phyloP scores from a whole-genome alignment of 2,888 invertebrate genomes.

The Lysandra bellargus region DNA sequence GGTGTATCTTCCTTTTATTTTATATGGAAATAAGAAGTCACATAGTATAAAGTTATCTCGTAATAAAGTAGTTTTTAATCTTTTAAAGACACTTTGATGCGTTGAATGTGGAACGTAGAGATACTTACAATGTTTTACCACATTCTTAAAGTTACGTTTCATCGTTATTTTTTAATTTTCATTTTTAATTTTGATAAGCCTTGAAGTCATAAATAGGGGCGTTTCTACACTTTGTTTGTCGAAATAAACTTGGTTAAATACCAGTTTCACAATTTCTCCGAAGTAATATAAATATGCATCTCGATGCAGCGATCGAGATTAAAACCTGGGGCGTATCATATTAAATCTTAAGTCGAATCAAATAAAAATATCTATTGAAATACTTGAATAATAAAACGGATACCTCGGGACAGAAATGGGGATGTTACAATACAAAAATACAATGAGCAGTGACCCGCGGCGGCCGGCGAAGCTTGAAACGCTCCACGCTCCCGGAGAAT shows the following conservation, averaged over 20 bases:
- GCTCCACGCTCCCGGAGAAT: conserved; percentile 25
- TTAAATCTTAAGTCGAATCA: conserved; percentile 7
- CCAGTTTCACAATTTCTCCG: not conserved
- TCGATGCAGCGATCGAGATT: not conserved
- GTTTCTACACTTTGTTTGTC: not conserved
- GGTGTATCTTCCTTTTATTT: conserved; percentile 26
- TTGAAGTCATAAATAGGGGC: not conserved
- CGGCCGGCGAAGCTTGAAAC: conserved; percentile 37
- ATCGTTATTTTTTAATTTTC: not conserved
- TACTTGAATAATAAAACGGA: conserved; percentile 33
- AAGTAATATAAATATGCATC: not conserved
- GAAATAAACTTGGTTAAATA: not conserved
- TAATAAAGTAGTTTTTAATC: not conserved
- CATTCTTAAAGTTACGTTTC: not conserved
- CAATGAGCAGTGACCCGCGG: conserved; percentile 33
- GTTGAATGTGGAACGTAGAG: not conserved
- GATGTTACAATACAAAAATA: conserved; percentile 31
- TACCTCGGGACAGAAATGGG: conserved; percentile 28
- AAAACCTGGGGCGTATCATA: not conserved
- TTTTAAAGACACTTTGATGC: not conserved
- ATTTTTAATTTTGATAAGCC: not conserved
- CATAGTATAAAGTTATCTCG: conserved; percentile 8
- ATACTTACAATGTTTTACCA: not conserved
- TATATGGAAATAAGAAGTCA: conserved; percentile 28
- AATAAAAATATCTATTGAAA: conserved; percentile 29